phyloP scores from a whole-genome alignment of 2,113 vertebrate genomes.

The Mola mola region DNA sequence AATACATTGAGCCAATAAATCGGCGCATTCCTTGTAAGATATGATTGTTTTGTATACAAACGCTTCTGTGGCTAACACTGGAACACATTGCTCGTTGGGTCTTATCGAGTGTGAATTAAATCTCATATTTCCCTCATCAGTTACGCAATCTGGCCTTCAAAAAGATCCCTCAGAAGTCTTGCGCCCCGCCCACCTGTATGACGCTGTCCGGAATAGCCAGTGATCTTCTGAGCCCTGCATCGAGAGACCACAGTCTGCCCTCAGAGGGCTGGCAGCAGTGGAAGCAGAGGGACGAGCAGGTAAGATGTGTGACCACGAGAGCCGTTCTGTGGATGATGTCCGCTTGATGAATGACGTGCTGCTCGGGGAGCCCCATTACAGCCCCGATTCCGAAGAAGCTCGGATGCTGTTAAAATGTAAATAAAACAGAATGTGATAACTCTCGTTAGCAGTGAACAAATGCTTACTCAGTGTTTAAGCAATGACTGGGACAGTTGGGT shows the following conservation, averaged over 20 bases:
- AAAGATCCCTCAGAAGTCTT: constrained; percentile 92
- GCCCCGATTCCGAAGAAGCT: too few relatives aligned
- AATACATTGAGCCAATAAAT: neutral
- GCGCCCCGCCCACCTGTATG: constrained; percentile 56
- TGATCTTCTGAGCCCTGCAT: constrained; percentile 78
- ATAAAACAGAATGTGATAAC: too few relatives aligned
- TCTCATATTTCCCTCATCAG: constrained; percentile 66
- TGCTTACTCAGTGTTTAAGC: too few relatives aligned
- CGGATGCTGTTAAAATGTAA: too few relatives aligned
- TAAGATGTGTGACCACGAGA: constrained; percentile 50
- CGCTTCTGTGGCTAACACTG: neutral
- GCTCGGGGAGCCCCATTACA: too few relatives aligned
- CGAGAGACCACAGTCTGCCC: constrained; percentile 68
- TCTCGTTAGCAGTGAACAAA: too few relatives aligned
- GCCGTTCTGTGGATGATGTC: neutral
- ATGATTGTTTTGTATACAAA: neutral
- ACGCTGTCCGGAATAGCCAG: constrained; percentile 80
- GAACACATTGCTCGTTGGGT: too few relatives aligned
- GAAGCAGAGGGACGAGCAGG: constrained; percentile 94
- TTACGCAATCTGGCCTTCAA: constrained; percentile 94
- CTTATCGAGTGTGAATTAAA: constrained; percentile 1
- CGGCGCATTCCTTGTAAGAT: too few relatives aligned
- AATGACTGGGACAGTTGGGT: too few relatives aligned
- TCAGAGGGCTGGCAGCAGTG: constrained; percentile 92
- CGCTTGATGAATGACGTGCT: too few relatives aligned